Evolutionary conservation across 2,888 invertebrate genomes (phyloP), one percentile per base, ranked within the genome.

Genomic region (Agriotes lineatus): DNA sequence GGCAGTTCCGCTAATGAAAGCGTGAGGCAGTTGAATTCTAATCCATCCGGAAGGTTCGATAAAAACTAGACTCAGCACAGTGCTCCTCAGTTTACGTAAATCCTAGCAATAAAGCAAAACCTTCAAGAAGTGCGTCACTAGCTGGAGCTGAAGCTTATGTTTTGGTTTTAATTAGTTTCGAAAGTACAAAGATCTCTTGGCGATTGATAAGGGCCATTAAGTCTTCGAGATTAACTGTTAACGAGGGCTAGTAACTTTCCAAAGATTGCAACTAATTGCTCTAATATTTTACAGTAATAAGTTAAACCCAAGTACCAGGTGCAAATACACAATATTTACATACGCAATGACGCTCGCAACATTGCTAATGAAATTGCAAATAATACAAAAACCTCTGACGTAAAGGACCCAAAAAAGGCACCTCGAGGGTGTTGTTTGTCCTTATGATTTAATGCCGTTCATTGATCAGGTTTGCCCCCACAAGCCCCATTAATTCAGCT

Each of bases 1-100:
- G 18, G 10, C 16, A 54, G 56, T 68, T 68, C 68, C 68, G 67
- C 35, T 61, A 56, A 25, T 25, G 7, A 25, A 25, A 25, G 25
- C 25, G 25, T 25, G n/a, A n/a, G n/a, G n/a, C n/a, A n/a, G n/a
- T n/a, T n/a, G n/a, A n/a, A n/a, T n/a, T n/a, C n/a, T 39, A 39
- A 39, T n/a, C 10, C 10, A 39, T 10, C 14, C n/a, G 39, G 39
- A 10, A 39, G 39, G 39, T 25, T 25, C 7, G 7, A 25, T 5
- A 25, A 25, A 25, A n/a, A n/a, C n/a, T n/a, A n/a, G n/a, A n/a
- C n/a, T n/a, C n/a, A n/a, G n/a, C n/a, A n/a, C n/a, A n/a, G n/a
- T n/a, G n/a, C n/a, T n/a, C n/a, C n/a, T n/a, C n/a, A n/a, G n/a
- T n/a, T n/a, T n/a, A n/a, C n/a, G n/a, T n/a, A n/a, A n/a, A n/a